Conservation (phyloP, 2,888 invertebrate genomes). For the Apodemia hepburni region DNA sequence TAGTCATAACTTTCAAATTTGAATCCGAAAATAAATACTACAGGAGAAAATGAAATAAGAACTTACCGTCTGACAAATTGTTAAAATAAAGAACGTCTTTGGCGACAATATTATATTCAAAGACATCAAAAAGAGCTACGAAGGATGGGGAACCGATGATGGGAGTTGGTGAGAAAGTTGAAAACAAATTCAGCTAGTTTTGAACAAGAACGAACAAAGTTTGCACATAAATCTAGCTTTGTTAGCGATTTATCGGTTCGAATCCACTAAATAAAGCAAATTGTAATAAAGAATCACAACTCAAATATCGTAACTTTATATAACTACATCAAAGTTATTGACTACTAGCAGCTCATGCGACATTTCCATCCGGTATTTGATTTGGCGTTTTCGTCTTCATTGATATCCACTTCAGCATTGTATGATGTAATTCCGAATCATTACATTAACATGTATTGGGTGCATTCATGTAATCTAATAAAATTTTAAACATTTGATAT, state of each 20-base stretch:
- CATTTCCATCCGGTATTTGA: too few relatives aligned
- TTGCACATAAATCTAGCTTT: slow-evolving; percentile 56
- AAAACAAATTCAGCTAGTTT: slow-evolving; percentile 49
- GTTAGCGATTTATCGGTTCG: slow-evolving; percentile 26
- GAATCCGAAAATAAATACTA: too few relatives aligned
- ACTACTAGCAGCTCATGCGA: neutral
- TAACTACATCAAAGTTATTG: neutral
- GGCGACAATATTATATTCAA: slow-evolving; percentile 34
- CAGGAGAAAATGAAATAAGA: too few relatives aligned
- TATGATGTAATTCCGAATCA: too few relatives aligned
- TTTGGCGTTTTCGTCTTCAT: too few relatives aligned
- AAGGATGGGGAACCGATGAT: slow-evolving; percentile 35
- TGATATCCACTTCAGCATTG: too few relatives aligned
- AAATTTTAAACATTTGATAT: too few relatives aligned
- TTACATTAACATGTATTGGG: too few relatives aligned
- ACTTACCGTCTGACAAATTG: too few relatives aligned
- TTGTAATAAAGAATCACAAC: slow-evolving; percentile 15
- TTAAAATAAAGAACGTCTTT: neutral
- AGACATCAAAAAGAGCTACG: slow-evolving; percentile 40
- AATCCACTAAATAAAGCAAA: slow-evolving; percentile 22
- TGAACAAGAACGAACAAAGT: slow-evolving; percentile 48
- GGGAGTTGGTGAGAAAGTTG: slow-evolving; percentile 34
- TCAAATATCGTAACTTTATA: slow-evolving; percentile 2
- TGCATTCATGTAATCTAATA: too few relatives aligned
- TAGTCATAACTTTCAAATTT: too few relatives aligned